These are phyloP conservation scores for Rhinoderma darwinii DNA, from an alignment of 2,113 vertebrate species.

Conservation along the genomic window DNA sequence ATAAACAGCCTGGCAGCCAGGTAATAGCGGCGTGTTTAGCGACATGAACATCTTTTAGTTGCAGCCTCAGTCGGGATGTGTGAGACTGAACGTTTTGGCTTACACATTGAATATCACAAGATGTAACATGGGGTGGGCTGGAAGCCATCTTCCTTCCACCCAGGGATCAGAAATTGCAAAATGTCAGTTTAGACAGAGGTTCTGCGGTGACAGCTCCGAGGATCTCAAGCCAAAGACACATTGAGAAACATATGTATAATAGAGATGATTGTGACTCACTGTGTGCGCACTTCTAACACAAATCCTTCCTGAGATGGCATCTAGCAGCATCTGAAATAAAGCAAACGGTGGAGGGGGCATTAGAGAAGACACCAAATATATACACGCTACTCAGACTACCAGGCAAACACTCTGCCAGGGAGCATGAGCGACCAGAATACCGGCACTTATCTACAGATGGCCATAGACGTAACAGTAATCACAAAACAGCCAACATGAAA, in stretches of 20 bases:
- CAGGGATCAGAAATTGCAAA: neutral
- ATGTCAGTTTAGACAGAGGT: neutral
- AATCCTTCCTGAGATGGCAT: conserved; percentile 57
- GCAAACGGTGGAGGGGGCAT: conserved; percentile 31
- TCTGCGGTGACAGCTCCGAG: neutral
- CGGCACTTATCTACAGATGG: no score
- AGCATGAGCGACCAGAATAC: neutral
- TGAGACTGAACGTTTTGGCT: neutral
- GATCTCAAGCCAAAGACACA: neutral
- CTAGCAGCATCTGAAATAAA: conserved; percentile 56
- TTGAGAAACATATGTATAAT: neutral
- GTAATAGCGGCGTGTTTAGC: neutral
- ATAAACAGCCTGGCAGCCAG: conserved; percentile 2
- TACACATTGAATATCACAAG: neutral
- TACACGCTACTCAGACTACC: neutral
- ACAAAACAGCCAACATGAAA: no score
- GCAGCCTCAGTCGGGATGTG: neutral
- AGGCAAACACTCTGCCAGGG: no score
- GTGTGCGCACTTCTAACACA: conserved; percentile 61
- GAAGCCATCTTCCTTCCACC: neutral
- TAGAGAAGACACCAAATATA: conserved; percentile 21
- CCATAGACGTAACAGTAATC: no score
- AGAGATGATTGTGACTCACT: conserved; percentile 60
- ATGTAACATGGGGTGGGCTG: neutral
- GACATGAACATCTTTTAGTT: no score